These are phyloP conservation scores for Chaetodon trifasciatus DNA, from an alignment of 2,797 vertebrate genomes.

Conservation along the genomic window DNA sequence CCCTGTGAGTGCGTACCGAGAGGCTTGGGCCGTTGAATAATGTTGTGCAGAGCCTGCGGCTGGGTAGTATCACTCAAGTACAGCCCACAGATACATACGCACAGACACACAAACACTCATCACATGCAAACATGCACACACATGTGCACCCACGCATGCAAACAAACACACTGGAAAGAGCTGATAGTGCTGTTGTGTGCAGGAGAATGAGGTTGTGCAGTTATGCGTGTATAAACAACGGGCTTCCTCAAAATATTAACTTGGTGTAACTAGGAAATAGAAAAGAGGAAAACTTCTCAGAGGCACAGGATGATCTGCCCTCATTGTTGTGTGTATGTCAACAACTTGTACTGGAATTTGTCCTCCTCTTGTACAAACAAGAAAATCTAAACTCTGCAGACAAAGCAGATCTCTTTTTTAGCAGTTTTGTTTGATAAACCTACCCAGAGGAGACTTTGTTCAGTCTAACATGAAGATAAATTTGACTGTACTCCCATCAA, in stretches of 20 bases:
- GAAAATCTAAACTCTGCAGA: background rate
- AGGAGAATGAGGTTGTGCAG: constrained; percentile 6
- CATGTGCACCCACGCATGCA: constrained; percentile 1
- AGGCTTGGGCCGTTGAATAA: constrained; percentile 57
- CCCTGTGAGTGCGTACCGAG: constrained; percentile 46
- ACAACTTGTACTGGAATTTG: background rate
- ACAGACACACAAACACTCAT: constrained; percentile 9
- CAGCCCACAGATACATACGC: constrained; percentile 16
- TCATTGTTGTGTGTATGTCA: constrained; percentile 9
- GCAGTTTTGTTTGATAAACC: constrained; percentile 18
- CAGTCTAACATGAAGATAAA: constrained; percentile 34
- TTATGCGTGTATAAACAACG: constrained; percentile 40
- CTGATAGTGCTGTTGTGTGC: constrained; percentile 1
- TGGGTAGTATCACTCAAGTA: constrained; percentile 25
- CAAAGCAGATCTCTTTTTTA: constrained; percentile 5
- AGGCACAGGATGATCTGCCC: background rate
- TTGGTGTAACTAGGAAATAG: constrained; percentile 28
- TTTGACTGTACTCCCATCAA: constrained; percentile 21
- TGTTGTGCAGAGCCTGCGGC: constrained; percentile 36
- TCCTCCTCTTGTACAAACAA: background rate
- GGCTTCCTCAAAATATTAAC: constrained; percentile 69
- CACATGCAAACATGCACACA: constrained; percentile 33
- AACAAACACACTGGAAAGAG: background rate
- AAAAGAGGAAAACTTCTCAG: constrained; percentile 21
- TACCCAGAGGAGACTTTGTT: constrained; percentile 33